Conservation (phyloP, 2,113 vertebrate species). For the Colinus virginianus region DNA sequence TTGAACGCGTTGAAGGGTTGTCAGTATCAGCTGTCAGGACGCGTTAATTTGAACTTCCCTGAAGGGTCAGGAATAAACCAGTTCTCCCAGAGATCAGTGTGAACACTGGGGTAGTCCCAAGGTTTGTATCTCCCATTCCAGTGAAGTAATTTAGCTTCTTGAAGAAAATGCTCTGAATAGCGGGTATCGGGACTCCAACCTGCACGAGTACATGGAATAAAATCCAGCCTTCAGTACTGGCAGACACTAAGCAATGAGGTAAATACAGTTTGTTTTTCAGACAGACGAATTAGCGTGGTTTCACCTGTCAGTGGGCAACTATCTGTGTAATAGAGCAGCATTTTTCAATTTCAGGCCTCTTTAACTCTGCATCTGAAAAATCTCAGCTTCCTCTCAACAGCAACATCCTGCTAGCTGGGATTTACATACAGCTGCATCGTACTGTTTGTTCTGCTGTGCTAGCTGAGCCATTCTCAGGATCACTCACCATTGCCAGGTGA, state of each 20-base stretch:
- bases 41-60: conserved; percentile 84
- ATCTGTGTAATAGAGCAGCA: background rate
- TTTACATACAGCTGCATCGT: background rate
- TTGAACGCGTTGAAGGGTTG: background rate
- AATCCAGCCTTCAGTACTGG: background rate
- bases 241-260: background rate
- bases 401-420: background rate
- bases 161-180: conserved; percentile 87
- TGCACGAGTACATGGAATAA: conserved; percentile 45
- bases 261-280: background rate
- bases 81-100: conserved; percentile 91
- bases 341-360: background rate
- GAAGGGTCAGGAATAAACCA: conserved; percentile 96
- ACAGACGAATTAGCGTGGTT: background rate
- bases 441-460: background rate
- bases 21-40: conserved; percentile 73
- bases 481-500: background rate
- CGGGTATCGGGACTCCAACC: conserved; percentile 92
- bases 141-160: conserved; percentile 90
- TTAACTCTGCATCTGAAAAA: background rate
- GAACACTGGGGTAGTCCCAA: conserved; percentile 89
- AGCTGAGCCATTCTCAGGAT: background rate
- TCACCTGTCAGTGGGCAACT: background rate
- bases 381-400: background rate
- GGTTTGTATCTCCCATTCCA: conserved; percentile 97